A percentile compares a stretch with the other conserved stretches of the same genome.
phyloP scores from a whole-genome alignment of 2,113 vertebrate species.

The Nesoenas mayeri region DNA sequence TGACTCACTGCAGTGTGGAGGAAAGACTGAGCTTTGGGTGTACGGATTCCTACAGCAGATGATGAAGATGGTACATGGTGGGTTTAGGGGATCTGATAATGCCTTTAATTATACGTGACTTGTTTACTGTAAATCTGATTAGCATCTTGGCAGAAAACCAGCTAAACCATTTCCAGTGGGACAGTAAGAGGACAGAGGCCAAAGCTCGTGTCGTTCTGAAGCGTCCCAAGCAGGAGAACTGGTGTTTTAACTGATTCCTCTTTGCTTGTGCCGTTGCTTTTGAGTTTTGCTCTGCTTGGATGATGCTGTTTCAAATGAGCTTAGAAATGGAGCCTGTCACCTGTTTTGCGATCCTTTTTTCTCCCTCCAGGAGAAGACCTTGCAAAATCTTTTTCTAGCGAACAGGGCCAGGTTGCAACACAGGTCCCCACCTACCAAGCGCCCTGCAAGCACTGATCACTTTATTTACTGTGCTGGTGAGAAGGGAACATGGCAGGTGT shows the following conservation, averaged over 20 bases:
- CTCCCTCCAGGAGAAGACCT: not conserved
- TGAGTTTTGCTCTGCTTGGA: not conserved
- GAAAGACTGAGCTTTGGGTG: not conserved
- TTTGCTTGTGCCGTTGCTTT: not conserved
- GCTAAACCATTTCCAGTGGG: not conserved
- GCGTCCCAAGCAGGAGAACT: not conserved
- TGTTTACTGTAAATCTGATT: not conserved
- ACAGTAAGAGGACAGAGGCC: not conserved
- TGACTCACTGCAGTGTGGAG: slow-evolving; percentile 33
- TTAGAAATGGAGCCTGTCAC: not conserved
- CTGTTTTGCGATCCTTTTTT: not conserved
- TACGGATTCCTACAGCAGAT: not conserved
- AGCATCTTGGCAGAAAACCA: not conserved
- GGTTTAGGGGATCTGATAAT: not conserved
- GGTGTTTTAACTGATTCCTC: not conserved
- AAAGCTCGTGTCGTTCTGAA: not conserved
- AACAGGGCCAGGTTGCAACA: not conserved
- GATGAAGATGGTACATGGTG: not conserved
- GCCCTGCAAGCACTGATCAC: not conserved
- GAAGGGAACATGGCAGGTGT: rapidly evolving
- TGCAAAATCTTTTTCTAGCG: not conserved
- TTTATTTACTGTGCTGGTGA: too few species aligned
- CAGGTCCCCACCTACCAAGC: not conserved
- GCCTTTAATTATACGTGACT: not conserved
- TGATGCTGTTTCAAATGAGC: not conserved